Base-by-base conservation (phyloP, 2,888 invertebrate genomes). In the Heliconius aoede region DNA sequence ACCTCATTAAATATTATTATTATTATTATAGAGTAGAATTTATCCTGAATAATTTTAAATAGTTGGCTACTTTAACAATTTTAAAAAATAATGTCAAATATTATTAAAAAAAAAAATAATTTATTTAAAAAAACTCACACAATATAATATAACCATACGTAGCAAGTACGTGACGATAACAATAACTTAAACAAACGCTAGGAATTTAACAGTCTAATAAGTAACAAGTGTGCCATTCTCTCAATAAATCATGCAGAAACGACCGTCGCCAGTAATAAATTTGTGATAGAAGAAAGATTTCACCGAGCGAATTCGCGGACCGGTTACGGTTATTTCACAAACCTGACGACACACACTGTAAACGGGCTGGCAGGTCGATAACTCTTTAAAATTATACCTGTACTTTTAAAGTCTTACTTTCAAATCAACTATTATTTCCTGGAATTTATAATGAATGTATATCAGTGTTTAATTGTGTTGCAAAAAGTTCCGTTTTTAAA, bases 301-400 rank as follows among this genome's bases (percentile, higher is more conserved):
- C 72, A 64, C 73, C 58, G 46, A 73, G 72, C 51, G 55, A 69
- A 76, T 77, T 77, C 60, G 72, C 40, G 71, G 21, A 11, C 79
- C 75, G 73, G 79, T 80, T 77, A 67, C 64, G 73, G 61, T 76
- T 75, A 79, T 74, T 78, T 55, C 74, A 76, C 60, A 72, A 78
- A 77, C 65, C 40, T 67, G 68, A 76, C 61, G 67, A 72, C 65
- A 72, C 72, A 46, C 36, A 24, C 40, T 65, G 30, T 69, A 55
- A 77, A 60, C n/a, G 68, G 40, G 51, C n/a, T 62, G 40, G 51
- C 40, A 64, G 69, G 72, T 78, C 58, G 64, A 76, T 78, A 76
- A 76, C 69, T 75, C 68, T 73, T 76, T 73, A 75, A 78, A 72
- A 69, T 40, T 24, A 36, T 72, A 61, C 72, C 61, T 15, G 61